Conservation (phyloP, 2,113 vertebrate species). For the Pollimyrus isidori region DNA sequence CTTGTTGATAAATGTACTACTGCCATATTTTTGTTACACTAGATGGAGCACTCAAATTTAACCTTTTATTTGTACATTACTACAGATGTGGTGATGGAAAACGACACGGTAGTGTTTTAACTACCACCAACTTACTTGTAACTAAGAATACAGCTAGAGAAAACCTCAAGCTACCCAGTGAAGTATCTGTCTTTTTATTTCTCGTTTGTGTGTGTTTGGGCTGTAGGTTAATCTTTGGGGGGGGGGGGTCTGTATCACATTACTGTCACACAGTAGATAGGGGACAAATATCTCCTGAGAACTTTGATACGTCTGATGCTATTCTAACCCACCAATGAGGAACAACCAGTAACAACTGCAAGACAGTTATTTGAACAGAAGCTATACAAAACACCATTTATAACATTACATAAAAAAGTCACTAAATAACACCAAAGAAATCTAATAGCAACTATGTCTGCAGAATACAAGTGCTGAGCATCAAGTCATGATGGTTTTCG, state of each 20-base stretch:
- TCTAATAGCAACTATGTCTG: not conserved
- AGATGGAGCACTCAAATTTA: slow-evolving; percentile 55
- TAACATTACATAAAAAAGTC: not conserved
- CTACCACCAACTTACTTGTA: slow-evolving; percentile 58
- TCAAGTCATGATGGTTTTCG: not conserved
- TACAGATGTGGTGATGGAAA: slow-evolving; percentile 66
- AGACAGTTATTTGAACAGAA: not conserved
- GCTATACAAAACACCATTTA: not conserved
- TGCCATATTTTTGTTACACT: slow-evolving; percentile 56
- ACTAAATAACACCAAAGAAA: not conserved
- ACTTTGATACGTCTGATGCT: not conserved
- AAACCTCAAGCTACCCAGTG: not conserved
- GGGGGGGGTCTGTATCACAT: not conserved
- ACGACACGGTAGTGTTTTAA: slow-evolving; percentile 82
- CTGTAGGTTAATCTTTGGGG: not conserved
- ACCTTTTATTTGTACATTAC: slow-evolving; percentile 53
- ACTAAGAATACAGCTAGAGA: slow-evolving; percentile 42
- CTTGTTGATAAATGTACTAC: slow-evolving; percentile 64
- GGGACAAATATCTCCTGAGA: not conserved
- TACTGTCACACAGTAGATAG: not conserved
- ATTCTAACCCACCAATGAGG: not conserved
- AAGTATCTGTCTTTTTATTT: slow-evolving; percentile 10
- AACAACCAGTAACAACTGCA: not conserved
- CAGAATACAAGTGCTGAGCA: not conserved
- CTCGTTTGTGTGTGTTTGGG: not conserved